Evolutionary conservation across 2,113 vertebrate species (phyloP).

Genomic region (Cottus gobio): DNA sequence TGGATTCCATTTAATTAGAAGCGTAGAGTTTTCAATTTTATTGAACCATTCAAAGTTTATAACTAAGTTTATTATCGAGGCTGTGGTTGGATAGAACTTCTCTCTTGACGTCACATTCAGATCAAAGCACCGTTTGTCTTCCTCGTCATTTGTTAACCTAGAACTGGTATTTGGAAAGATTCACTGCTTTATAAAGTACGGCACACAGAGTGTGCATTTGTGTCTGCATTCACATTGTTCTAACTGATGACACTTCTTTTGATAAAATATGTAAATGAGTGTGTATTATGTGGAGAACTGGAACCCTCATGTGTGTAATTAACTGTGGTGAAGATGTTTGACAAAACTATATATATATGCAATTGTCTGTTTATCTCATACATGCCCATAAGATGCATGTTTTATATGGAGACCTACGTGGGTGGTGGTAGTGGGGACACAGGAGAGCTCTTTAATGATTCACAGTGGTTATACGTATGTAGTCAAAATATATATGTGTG

Average conservation of each 20-base stretch:
- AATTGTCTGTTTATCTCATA: conserved; percentile 52
- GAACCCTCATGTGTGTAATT: conserved; percentile 39
- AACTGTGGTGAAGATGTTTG: conserved; percentile 52
- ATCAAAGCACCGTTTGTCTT: conserved; percentile 38
- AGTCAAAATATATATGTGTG: background rate
- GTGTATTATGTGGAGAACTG: conserved; percentile 22
- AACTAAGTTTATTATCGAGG: conserved; percentile 5
- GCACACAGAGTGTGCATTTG: background rate
- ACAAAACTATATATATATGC: conserved; percentile 36
- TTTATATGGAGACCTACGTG: conserved; percentile 48
- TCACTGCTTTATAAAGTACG: background rate
- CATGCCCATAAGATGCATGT: too few species aligned
- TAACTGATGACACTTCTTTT: background rate
- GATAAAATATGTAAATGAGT: conserved; percentile 23
- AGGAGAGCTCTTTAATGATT: conserved; percentile 47
- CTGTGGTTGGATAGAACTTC: conserved; percentile 17
- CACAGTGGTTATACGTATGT: background rate
- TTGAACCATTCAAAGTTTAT: conserved; percentile 10
- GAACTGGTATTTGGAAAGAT: conserved; percentile 22
- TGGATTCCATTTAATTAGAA: conserved; percentile 2
- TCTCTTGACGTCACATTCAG: conserved; percentile 30
- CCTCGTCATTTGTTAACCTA: conserved; percentile 14
- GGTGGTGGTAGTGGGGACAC: conserved; percentile 54
- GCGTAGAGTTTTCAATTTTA: background rate
- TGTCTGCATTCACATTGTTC: background rate